Evolutionary conservation across 2,888 invertebrate species (phyloP).

Genomic region (Agrochola macilenta): DNA sequence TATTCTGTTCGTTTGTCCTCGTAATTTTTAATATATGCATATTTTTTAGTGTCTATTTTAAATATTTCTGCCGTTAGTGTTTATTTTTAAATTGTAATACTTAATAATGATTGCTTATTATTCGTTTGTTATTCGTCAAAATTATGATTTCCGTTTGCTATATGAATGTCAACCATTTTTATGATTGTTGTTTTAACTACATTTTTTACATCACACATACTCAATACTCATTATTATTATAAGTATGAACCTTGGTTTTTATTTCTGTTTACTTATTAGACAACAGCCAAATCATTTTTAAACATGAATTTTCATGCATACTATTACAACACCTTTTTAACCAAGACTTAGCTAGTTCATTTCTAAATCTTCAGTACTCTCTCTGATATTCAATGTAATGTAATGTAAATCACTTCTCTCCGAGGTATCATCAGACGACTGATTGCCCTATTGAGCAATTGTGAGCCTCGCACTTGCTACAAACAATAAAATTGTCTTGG

Average conservation of each 20-base stretch:
- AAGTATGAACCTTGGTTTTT: conserved; percentile 12
- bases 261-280: neutral
- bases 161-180: neutral
- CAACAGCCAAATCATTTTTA: neutral
- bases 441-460: conserved; percentile 75
- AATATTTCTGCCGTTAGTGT: conserved; percentile 9
- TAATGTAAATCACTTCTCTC: conserved; percentile 57
- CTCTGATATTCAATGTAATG: neutral
- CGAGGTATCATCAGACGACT: conserved; percentile 55
- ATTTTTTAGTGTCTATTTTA: conserved; percentile 33
- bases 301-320: neutral
- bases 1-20: conserved; percentile 56
- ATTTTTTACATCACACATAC: neutral
- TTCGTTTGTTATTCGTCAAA: conserved; percentile 6
- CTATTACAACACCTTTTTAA: neutral
- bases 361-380: conserved; percentile 7
- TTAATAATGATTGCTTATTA: conserved; percentile 10
- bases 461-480: conserved; percentile 50
- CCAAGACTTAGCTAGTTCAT: neutral
- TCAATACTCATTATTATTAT: neutral
- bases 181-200: neutral
- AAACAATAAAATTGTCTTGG: conserved; percentile 70
- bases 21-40: conserved; percentile 44
- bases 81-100: conserved; percentile 25
- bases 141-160: neutral